Conservation (phyloP, 2,113 vertebrate genomes). For the Burhinus oedicnemus region DNA sequence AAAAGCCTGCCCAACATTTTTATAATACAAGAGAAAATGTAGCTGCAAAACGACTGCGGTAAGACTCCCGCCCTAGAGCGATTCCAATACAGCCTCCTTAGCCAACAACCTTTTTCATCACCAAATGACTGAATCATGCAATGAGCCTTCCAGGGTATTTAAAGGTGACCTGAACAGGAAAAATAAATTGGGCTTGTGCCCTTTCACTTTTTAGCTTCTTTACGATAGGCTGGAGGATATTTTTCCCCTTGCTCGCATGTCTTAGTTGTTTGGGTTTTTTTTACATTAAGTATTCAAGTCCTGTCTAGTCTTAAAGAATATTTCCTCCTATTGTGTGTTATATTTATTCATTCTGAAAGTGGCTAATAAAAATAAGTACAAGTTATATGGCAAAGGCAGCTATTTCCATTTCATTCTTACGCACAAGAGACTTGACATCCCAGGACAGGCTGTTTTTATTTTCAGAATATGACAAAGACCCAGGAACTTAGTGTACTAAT, state of each 20-base stretch:
- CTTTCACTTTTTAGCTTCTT: constrained; percentile 20
- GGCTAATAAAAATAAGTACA: constrained; percentile 50
- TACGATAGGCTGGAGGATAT: background rate
- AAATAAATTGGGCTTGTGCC: background rate
- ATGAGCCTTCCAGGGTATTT: background rate
- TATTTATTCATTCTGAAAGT: constrained; percentile 51
- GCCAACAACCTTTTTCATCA: constrained; percentile 40
- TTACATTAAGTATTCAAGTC: constrained; percentile 16
- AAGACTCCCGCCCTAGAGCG: background rate
- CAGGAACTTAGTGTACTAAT: background rate
- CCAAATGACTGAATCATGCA: constrained; percentile 16
- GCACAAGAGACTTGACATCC: constrained; percentile 23
- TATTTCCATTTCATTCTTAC: constrained; percentile 49
- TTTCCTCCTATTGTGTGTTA: constrained; percentile 37
- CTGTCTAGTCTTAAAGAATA: constrained; percentile 1
- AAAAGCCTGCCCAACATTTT: background rate
- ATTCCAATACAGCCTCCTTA: background rate
- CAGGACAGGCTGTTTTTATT: constrained; percentile 46
- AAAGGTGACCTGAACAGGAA: constrained; percentile 40
- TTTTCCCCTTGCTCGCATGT: background rate
- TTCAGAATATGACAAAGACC: constrained; percentile 27
- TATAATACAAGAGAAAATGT: background rate
- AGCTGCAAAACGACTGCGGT: background rate
- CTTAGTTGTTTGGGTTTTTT: background rate
- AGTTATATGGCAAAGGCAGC: constrained; percentile 29